These are phyloP conservation scores for Blastobasis lacticolella DNA, from an alignment of 2,888 invertebrate genomes.

Conservation along the genomic window DNA sequence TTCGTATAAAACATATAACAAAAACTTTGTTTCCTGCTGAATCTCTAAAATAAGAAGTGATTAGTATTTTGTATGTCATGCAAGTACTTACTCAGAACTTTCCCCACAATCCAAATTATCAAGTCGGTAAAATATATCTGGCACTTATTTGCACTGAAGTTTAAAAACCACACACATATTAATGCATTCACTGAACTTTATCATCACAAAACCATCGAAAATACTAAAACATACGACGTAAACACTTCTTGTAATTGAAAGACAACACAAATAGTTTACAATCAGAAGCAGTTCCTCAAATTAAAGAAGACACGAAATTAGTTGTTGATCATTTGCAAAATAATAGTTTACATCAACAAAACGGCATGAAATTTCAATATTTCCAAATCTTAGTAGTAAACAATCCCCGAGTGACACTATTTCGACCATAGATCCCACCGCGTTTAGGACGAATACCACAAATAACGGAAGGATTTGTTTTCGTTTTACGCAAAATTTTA, in stretches of 20 bases:
- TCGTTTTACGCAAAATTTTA: constrained; percentile 28
- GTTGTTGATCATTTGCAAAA: too few relatives aligned
- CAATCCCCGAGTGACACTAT: constrained; percentile 66
- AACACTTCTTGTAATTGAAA: constrained; percentile 35
- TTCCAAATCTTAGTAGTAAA: constrained; percentile 60
- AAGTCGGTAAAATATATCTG: constrained; percentile 27
- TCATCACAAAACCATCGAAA: constrained; percentile 37
- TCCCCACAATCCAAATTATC: constrained; percentile 23
- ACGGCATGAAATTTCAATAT: constrained; percentile 16
- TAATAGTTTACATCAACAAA: background rate
- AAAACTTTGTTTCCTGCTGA: too few relatives aligned
- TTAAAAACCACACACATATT: constrained; percentile 22
- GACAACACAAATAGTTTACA: too few relatives aligned
- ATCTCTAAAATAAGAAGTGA: too few relatives aligned
- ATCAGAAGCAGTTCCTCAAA: too few relatives aligned
- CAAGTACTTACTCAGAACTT: constrained; percentile 29
- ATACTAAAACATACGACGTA: constrained; percentile 52
- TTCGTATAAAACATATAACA: too few relatives aligned
- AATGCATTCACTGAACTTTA: constrained; percentile 28
- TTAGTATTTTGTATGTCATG: constrained; percentile 38
- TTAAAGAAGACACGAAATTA: too few relatives aligned
- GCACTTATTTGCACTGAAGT: constrained; percentile 3
- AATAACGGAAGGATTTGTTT: constrained; percentile 46
- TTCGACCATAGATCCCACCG: constrained; percentile 65
- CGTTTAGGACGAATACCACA: constrained; percentile 56